phyloP scores from a whole-genome alignment of 2,888 invertebrate genomes.

The Brachyptera putata region DNA sequence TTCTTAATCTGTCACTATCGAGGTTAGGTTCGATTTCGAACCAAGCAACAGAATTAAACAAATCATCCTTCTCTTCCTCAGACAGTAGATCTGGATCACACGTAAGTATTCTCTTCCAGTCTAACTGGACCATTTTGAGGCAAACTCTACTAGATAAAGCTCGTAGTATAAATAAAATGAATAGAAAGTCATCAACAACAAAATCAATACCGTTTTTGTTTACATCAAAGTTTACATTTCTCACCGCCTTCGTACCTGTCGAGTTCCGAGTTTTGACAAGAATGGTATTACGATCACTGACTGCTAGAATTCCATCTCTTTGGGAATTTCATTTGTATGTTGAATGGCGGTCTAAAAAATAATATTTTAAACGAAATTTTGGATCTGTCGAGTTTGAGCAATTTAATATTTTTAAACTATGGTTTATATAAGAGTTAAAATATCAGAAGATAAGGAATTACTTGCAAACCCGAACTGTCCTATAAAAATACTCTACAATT shows the following conservation, averaged over 20 bases:
- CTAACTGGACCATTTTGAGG: conserved; percentile 48
- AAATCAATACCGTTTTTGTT: background rate
- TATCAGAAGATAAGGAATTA: conserved; percentile 45
- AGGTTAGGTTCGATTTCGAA: conserved; percentile 56
- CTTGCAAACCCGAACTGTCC: conserved; percentile 45
- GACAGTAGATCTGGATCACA: conserved; percentile 53
- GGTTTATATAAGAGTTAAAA: conserved; percentile 42
- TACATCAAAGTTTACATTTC: background rate
- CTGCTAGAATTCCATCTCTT: too few species aligned
- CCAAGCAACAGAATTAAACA: conserved; percentile 59
- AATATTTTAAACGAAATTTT: too few species aligned
- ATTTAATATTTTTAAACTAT: background rate
- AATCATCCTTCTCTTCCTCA: conserved; percentile 59
- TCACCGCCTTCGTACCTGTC: background rate
- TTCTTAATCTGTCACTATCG: conserved; percentile 53
- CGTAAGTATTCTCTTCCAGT: conserved; percentile 56
- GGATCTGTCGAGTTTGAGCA: too few species aligned
- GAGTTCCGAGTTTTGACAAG: too few species aligned
- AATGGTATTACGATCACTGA: too few species aligned
- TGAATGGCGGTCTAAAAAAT: too few species aligned
- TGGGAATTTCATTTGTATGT: too few species aligned
- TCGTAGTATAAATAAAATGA: background rate
- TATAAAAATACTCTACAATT: conserved; percentile 43
- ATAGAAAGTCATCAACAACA: background rate
- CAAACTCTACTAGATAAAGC: background rate